Percentiles rank a stretch among this genome's conserved stretches.
Evolutionary conservation across 2,113 vertebrate species (phyloP).

Genomic region (Psilopsiagon aurifrons): DNA sequence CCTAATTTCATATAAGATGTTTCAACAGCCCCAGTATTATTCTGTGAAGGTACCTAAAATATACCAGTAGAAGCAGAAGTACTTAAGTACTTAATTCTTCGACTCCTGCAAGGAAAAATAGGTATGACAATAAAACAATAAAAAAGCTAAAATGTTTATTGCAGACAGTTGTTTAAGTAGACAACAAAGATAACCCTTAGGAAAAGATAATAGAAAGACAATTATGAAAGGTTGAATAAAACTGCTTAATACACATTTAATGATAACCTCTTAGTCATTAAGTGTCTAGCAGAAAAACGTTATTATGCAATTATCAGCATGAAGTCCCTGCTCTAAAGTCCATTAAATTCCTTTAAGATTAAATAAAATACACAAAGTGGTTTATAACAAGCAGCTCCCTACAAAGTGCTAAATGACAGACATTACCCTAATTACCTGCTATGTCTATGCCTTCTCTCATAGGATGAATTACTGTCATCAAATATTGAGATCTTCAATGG

Average conservation of each 20-base stretch:
- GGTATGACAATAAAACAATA: neutral
- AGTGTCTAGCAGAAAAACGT: neutral
- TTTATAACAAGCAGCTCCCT: slow-evolving; percentile 35
- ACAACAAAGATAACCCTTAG: neutral
- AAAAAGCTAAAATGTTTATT: neutral
- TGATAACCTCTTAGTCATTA: slow-evolving; percentile 36
- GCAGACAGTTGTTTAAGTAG: neutral
- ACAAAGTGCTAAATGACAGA: neutral
- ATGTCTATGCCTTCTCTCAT: neutral
- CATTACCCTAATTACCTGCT: neutral
- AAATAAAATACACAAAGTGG: slow-evolving; percentile 51
- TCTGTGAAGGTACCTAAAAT: neutral
- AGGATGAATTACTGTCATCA: neutral
- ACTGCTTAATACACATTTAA: slow-evolving; percentile 36
- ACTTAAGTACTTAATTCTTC: neutral
- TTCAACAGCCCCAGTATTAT: neutral
- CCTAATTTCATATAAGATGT: neutral
- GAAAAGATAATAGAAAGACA: neutral
- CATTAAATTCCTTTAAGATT: slow-evolving; percentile 64
- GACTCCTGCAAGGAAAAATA: neutral
- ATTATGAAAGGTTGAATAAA: neutral
- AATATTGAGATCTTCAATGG: neutral
- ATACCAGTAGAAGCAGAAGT: neutral
- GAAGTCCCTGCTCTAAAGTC: slow-evolving; percentile 35
- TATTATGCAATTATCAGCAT: slow-evolving; percentile 56